These are phyloP conservation scores for Hesperophylax magnus DNA, from an alignment of 1,140 invertebrate species.

Conservation along the genomic window DNA sequence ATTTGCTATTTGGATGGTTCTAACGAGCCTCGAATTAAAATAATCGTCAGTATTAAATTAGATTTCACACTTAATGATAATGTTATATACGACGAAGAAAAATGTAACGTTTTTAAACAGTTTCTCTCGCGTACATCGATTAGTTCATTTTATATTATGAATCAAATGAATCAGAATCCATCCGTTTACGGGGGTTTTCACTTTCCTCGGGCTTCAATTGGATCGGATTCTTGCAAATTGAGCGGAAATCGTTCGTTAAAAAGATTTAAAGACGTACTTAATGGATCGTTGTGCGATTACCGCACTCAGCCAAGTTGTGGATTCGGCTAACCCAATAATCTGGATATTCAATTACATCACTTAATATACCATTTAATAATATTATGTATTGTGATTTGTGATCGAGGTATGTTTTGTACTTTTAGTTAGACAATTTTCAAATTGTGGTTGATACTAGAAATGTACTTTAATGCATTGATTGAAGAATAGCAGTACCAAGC, in stretches of 20 bases:
- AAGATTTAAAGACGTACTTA: not conserved
- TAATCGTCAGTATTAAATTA: not conserved
- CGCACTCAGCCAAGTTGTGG: not conserved
- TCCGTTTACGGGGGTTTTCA: not conserved
- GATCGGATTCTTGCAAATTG: not conserved
- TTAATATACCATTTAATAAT: slow-evolving; percentile 27
- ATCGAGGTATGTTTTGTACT: slow-evolving; percentile 45
- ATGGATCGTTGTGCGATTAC: not conserved
- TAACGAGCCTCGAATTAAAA: not conserved
- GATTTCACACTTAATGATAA: slow-evolving; percentile 5
- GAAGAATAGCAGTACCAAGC: not conserved
- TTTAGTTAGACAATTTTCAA: slow-evolving; percentile 49
- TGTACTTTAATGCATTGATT: not conserved
- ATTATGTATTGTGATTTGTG: slow-evolving; percentile 42
- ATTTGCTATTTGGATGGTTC: not conserved
- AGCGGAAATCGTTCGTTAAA: slow-evolving; percentile 6
- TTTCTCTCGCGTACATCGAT: not conserved
- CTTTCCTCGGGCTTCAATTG: not conserved
- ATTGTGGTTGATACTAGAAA: slow-evolving; percentile 28
- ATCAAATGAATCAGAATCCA: not conserved
- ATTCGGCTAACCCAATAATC: slow-evolving; percentile 16
- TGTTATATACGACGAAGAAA: not conserved
- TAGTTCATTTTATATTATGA: not conserved
- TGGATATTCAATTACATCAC: not conserved
- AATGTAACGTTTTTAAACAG: not conserved